Base-by-base conservation (phyloP, 1,140 invertebrate genomes). In the Caenorhabditis tropicalis region DNA sequence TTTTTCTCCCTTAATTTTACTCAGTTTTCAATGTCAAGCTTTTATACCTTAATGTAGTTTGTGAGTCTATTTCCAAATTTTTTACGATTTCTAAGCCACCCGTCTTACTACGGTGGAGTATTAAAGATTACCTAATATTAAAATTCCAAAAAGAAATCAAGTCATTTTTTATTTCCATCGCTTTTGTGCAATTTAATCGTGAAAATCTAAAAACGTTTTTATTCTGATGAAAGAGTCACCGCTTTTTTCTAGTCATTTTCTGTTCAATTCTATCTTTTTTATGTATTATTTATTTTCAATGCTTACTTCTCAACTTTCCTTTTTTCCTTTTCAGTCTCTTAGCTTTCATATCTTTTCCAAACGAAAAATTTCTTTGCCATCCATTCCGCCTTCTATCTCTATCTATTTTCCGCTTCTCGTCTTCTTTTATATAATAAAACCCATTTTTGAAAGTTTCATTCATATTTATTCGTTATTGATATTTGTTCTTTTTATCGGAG, bases 211-310 rank as follows among this genome's bases (percentile, higher is more conserved):
- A n/a, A 65, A 65, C 33, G 1, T 27, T 65, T 27, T 5, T 74
- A 10, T 74, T n/a, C 65, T 74, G 65, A 74, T 74, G 65, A 74
- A 43, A 65, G 16, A 65, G 31, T 58, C 53, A 58, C 21, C 27
- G 39, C 39, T 58, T 29, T 29, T 29, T 29, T 58, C 53, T 29
- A 58, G 21, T 58, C 53, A 51, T n/a, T 51, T 29, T 27, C 24
- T 29, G 12, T 15, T 36, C 31, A 16, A 15, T 15, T 10, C 58
- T 36, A 33, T 65, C 15, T n/a, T 65, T 58, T 65, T 65, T 65
- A 65, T 65, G 58, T 65, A 65, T 16, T 65, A 65, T 65, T 65
- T 65, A 65, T 65, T 65, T 33, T 19, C 29, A 15, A 0, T 19
- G 6, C 16, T 39, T 9, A 16, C 6, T 36, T 36, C n/a, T 65